These are phyloP conservation scores for Nibea coibor DNA, from an alignment of 2,113 vertebrate genomes.

Conservation along the genomic window DNA sequence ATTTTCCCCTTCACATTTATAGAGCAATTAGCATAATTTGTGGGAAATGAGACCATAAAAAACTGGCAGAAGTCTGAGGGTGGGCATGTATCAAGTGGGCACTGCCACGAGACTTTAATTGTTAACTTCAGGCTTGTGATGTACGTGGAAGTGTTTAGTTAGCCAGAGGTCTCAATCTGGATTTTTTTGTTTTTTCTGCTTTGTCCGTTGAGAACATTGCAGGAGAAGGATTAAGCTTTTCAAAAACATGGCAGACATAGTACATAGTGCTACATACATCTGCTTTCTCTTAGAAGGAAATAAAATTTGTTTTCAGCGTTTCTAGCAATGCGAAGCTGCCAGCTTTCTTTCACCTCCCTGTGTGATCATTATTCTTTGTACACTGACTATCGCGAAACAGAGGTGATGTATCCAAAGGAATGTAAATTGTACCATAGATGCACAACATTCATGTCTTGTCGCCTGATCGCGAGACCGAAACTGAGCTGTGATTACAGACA, in stretches of 20 bases:
- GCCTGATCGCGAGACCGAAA: no score
- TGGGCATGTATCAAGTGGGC: conserved; percentile 6
- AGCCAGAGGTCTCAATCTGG: conserved; percentile 13
- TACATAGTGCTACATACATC: neutral
- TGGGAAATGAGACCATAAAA: conserved; percentile 23
- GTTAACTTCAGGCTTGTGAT: conserved; percentile 39
- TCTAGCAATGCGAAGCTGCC: neutral
- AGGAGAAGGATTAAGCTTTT: conserved; percentile 11
- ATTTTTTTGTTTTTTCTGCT: neutral
- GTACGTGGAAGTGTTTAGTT: conserved; percentile 21
- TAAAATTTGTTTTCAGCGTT: neutral
- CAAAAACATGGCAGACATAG: conserved; percentile 17
- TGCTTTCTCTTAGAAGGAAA: conserved; percentile 28
- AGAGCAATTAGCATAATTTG: neutral
- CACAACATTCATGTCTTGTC: no score
- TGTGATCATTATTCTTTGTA: neutral
- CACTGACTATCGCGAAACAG: neutral
- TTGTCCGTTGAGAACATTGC: neutral
- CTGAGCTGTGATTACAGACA: no score
- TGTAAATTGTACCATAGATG: neutral
- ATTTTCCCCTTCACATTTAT: neutral
- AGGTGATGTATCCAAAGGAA: neutral
- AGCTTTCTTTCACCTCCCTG: no score
- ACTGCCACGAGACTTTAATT: conserved; percentile 29
- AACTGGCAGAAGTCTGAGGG: neutral